Evolutionary conservation across 2,113 vertebrate genomes (phyloP).

Genomic region (Catharus bicknelli): DNA sequence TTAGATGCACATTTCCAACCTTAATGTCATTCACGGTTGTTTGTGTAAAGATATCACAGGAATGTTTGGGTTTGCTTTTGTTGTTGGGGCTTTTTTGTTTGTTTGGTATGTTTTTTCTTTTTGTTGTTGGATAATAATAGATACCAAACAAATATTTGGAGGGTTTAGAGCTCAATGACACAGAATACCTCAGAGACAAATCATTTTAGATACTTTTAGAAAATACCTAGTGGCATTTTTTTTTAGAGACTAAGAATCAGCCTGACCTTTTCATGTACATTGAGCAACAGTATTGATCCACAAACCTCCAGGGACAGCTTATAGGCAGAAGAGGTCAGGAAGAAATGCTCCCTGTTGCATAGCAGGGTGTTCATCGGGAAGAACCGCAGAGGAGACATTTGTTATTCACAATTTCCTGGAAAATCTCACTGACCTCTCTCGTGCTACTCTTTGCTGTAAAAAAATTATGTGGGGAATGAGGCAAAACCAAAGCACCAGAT

Average conservation of each 20-base stretch:
- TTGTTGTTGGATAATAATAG: background rate
- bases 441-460: background rate
- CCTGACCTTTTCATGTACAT: background rate
- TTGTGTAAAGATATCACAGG: background rate
- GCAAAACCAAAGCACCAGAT: background rate
- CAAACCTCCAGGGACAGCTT: background rate
- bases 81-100: background rate
- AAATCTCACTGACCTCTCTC: background rate
- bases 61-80: background rate
- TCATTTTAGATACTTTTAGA: background rate
- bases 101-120: no score
- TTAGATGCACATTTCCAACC: background rate
- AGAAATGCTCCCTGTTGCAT: background rate
- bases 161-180: background rate
- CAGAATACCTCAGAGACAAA: background rate
- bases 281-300: background rate
- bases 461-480: background rate
- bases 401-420: background rate
- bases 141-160: slow-evolving; percentile 17
- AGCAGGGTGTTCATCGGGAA: background rate
- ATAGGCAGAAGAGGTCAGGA: background rate
- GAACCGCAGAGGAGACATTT: background rate
- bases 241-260: background rate
- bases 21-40: background rate
- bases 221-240: background rate